Conservation (phyloP, 2,113 vertebrate species). For the Dipodomys stephensi region DNA sequence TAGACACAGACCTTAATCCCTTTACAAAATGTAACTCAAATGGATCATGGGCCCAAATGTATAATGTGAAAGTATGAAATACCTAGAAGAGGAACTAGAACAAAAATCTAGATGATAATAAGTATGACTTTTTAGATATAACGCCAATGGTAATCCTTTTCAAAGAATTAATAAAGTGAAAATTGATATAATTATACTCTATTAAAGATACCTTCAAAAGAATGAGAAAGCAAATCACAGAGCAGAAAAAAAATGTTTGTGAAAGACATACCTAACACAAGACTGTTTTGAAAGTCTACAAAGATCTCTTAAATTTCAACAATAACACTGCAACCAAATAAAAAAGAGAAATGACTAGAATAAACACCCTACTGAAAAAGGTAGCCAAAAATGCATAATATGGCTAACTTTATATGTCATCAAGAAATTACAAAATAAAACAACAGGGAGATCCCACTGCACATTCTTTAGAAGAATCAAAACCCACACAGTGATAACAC, state of each 20-base stretch:
- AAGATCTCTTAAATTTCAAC: conserved; percentile 9
- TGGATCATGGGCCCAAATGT: background rate
- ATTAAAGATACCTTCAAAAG: background rate
- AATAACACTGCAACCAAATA: background rate
- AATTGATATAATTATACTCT: background rate
- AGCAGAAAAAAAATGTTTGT: background rate
- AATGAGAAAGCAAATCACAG: background rate
- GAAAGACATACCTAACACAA: background rate
- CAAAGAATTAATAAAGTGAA: background rate
- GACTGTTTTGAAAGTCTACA: background rate
- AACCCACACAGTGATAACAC: background rate
- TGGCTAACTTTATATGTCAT: background rate
- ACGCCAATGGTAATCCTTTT: background rate
- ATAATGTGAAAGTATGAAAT: background rate
- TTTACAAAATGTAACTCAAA: background rate
- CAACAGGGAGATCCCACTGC: background rate
- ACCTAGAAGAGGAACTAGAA: background rate
- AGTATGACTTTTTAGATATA: background rate
- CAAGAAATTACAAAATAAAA: background rate
- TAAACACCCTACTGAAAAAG: background rate
- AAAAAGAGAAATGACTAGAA: background rate
- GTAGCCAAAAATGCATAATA: background rate
- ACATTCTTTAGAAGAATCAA: background rate
- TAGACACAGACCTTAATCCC: background rate
- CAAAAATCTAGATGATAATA: background rate